Conservation (phyloP, 92 coral and sea anemone genomes). For the Chrysogorgia sp. region DNA sequence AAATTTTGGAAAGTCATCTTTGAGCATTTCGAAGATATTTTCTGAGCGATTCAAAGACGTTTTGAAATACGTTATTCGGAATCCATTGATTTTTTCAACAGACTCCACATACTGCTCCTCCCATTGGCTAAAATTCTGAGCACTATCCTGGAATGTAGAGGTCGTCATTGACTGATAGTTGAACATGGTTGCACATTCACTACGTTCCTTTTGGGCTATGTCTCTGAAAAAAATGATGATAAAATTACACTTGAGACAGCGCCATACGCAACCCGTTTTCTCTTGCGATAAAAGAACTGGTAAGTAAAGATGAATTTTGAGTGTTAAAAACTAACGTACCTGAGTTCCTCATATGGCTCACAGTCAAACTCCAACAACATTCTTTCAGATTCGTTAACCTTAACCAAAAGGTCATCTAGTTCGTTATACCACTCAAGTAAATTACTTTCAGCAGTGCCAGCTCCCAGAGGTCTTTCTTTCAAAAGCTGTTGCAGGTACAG, state of each 20-base stretch:
- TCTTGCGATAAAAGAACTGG: no score
- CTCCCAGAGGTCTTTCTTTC: not conserved
- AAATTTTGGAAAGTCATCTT: conserved; percentile 18
- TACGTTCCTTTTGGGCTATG: conserved; percentile 25
- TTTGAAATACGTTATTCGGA: conserved; percentile 26
- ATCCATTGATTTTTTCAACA: conserved; percentile 22
- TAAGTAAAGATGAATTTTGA: not conserved
- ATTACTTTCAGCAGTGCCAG: not conserved
- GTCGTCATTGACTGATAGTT: conserved; percentile 32
- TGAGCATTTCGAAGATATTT: not conserved
- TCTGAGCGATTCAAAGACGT: conserved; percentile 13
- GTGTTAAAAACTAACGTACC: conserved; percentile 10
- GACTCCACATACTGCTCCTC: conserved; percentile 36
- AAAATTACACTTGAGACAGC: no score
- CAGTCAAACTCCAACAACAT: conserved; percentile 35
- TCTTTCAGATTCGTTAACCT: conserved; percentile 25
- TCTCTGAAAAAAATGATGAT: conserved; percentile 32
- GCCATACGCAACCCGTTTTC: no score
- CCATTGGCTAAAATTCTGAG: conserved; percentile 34
- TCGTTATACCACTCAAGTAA: conserved; percentile 29
- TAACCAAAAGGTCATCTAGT: conserved; percentile 1
- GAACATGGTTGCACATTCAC: conserved; percentile 34
- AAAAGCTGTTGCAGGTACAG: conserved; percentile 12
- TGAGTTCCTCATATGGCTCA: conserved; percentile 40
- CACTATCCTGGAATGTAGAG: conserved; percentile 22